Conservation (phyloP, 64 coral and sea anemone genomes). For the Porites australiensis region DNA sequence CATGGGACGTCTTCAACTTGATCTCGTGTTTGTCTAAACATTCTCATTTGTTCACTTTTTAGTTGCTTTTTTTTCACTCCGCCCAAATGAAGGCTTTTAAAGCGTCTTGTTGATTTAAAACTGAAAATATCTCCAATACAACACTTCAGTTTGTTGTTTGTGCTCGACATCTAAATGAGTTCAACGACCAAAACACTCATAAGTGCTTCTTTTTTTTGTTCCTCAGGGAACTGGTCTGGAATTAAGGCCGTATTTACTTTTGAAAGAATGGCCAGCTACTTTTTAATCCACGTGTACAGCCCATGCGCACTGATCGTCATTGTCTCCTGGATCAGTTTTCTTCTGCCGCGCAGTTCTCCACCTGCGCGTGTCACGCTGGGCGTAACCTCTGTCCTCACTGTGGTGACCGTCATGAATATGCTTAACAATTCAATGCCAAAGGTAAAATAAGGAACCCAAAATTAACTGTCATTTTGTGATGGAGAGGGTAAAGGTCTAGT, state of each 20-base stretch:
- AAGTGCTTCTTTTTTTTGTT: neutral
- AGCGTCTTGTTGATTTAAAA: no score
- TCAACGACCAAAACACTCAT: neutral
- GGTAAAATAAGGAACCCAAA: constrained; percentile 31
- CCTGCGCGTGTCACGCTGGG: constrained; percentile 95
- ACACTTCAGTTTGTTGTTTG: no score
- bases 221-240: constrained; percentile 85
- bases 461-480: neutral
- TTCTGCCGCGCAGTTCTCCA: constrained; percentile 84
- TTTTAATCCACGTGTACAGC: constrained; percentile 96
- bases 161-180: no score
- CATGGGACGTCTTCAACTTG: no score
- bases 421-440: constrained; percentile 98
- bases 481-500: no score
- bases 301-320: constrained; percentile 93
- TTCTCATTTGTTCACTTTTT: no score
- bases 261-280: constrained; percentile 95
- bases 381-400: constrained; percentile 92
- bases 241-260: constrained; percentile 86
- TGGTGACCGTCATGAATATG: constrained; percentile 96
- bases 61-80: no score
- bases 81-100: no score
- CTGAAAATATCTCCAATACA: no score
- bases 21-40: no score
- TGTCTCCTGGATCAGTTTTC: constrained; percentile 91